Percentiles rank a stretch among this genome's conserved stretches.
Conservation (phyloP, 2,888 invertebrate genomes). For the Odontomyia ornata region DNA sequence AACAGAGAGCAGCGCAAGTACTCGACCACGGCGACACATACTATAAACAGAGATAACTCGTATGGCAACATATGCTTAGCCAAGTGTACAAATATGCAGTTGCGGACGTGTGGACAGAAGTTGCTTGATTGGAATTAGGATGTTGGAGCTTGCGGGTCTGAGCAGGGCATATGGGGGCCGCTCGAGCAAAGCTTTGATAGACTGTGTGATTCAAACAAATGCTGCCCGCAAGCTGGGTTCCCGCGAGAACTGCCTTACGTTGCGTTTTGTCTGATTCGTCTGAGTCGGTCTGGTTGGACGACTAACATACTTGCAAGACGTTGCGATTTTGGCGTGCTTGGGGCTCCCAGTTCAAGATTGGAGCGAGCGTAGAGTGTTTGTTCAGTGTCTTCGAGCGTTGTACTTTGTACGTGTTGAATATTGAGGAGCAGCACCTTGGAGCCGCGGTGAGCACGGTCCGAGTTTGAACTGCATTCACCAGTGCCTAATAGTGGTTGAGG, state of each 20-base stretch:
- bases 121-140: slow-evolving; percentile 3
- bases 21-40: background rate
- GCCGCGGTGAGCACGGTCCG: background rate
- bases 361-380: slow-evolving; percentile 11
- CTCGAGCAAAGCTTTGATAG: background rate
- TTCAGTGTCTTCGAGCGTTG: slow-evolving; percentile 15
- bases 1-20: slow-evolving; percentile 15
- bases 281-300: slow-evolving; percentile 1
- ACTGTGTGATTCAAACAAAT: background rate
- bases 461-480: slow-evolving; percentile 29
- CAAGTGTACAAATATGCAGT: slow-evolving; percentile 13
- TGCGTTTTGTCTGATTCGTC: slow-evolving; percentile 23
- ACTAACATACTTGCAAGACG: slow-evolving; percentile 6
- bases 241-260: slow-evolving; percentile 35
- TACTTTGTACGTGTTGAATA: slow-evolving; percentile 19
- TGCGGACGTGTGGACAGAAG: slow-evolving; percentile 5
- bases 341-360: slow-evolving; percentile 22
- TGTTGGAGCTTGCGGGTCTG: background rate
- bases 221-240: background rate
- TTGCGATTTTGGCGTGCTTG: slow-evolving; percentile 29
- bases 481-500: slow-evolving; percentile 11
- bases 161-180: background rate
- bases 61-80: background rate
- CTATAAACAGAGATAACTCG: slow-evolving; percentile 18
- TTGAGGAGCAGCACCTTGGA: background rate